phyloP scores from a whole-genome alignment of 2,888 invertebrate species.

The Prosopocoilus inquinatus region DNA sequence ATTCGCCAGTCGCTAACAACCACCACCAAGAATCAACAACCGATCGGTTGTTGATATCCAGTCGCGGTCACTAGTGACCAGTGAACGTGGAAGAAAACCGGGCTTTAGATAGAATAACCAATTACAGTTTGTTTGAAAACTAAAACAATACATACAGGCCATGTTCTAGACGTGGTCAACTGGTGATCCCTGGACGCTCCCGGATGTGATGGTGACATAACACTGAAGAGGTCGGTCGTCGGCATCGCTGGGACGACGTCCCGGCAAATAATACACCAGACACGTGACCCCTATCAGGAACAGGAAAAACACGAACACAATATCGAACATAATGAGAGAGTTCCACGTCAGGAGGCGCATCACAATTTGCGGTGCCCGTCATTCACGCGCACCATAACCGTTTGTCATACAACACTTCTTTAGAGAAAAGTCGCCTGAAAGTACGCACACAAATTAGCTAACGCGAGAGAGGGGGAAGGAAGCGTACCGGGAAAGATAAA shows the following conservation, averaged over 20 bases:
- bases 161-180: conserved; percentile 48
- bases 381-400: conserved; percentile 32
- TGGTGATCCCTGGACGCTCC: conserved; percentile 36
- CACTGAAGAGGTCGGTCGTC: conserved; percentile 49
- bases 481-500: no score
- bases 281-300: conserved; percentile 82
- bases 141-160: conserved; percentile 30
- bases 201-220: conserved; percentile 46
- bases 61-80: no score
- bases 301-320: conserved; percentile 83
- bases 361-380: conserved; percentile 46
- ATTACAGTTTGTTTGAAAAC: neutral
- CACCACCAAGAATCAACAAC: neutral
- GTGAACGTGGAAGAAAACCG: no score
- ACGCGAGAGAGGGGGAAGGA: no score
- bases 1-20: no score
- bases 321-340: conserved; percentile 85
- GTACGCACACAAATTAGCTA: neutral
- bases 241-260: conserved; percentile 49
- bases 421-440: neutral
- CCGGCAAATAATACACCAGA: conserved; percentile 78
- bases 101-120: no score
- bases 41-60: neutral
- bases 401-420: conserved; percentile 11
- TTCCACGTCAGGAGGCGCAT: conserved; percentile 86